Evolutionary conservation across 2,888 invertebrate genomes (phyloP).

Genomic region (Nomada hirtipes): DNA sequence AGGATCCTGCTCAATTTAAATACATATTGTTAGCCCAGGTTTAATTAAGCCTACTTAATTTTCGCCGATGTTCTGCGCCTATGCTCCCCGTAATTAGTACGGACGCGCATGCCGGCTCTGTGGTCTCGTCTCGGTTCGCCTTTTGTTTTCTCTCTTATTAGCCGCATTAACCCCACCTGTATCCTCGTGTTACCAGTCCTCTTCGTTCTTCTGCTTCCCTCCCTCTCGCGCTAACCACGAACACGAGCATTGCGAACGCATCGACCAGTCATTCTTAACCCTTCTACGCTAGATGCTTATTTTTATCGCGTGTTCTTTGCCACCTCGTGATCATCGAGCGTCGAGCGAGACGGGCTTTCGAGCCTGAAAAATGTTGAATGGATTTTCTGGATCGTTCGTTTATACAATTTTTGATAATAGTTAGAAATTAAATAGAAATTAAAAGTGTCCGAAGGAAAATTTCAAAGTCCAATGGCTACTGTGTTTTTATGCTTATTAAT

Average conservation of each 20-base stretch:
- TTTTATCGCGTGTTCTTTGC: constrained; percentile 44
- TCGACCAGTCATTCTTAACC: constrained; percentile 63
- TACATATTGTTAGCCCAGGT: constrained; percentile 79
- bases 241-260: constrained; percentile 40
- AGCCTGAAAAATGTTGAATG: neutral
- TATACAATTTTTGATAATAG: too few relatives aligned
- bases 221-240: constrained; percentile 18
- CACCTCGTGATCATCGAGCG: constrained; percentile 31
- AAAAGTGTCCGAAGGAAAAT: neutral
- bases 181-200: constrained; percentile 43
- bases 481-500: too few relatives aligned
- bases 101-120: constrained; percentile 75
- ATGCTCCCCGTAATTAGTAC: constrained; percentile 81
- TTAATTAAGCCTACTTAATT: constrained; percentile 83
- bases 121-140: constrained; percentile 64
- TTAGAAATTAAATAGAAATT: too few relatives aligned
- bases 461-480: neutral
- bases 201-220: constrained; percentile 13
- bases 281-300: constrained; percentile 49
- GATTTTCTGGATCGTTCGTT: constrained; percentile 1
- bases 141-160: constrained; percentile 74
- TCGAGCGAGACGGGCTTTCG: constrained; percentile 11
- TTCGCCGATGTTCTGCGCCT: constrained; percentile 73
- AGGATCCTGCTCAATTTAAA: constrained; percentile 76
- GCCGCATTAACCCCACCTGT: constrained; percentile 69